These are phyloP conservation scores for Rhincodon typus DNA, from an alignment of 2,797 vertebrate species.

Conservation along the genomic window DNA sequence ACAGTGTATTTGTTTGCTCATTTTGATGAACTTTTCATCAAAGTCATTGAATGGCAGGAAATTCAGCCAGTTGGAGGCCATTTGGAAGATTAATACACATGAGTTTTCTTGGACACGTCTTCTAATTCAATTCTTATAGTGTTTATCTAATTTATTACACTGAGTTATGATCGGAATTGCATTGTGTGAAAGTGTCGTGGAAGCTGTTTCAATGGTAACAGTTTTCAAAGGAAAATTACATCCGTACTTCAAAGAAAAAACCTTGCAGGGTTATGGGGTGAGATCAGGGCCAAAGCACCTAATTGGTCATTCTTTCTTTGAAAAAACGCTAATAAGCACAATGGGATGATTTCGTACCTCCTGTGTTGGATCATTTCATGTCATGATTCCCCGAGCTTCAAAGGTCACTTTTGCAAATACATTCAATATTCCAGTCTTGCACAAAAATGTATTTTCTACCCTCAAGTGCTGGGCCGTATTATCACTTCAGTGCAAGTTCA, in stretches of 20 bases:
- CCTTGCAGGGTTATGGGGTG: not conserved
- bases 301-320: not conserved
- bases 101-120: not conserved
- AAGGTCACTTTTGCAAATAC: not conserved
- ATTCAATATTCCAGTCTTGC: not conserved
- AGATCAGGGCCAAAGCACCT: not conserved
- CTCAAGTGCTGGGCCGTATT: not conserved
- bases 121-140: not conserved
- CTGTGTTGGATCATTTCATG: not conserved
- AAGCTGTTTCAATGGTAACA: not conserved
- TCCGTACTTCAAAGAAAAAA: no score
- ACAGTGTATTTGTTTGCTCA: not conserved
- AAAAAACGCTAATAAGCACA: not conserved
- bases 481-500: not conserved
- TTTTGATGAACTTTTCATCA: not conserved
- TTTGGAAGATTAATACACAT: not conserved
- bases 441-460: not conserved
- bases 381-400: not conserved
- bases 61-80: not conserved
- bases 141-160: not conserved
- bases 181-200: not conserved
- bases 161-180: no score
- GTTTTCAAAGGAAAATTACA: no score
- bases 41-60: not conserved
- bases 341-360: not conserved